Percentiles rank a stretch among this genome's conserved stretches.
These are phyloP conservation scores for Rana temporaria DNA, from an alignment of 2,113 vertebrate genomes.

Conservation along the genomic window DNA sequence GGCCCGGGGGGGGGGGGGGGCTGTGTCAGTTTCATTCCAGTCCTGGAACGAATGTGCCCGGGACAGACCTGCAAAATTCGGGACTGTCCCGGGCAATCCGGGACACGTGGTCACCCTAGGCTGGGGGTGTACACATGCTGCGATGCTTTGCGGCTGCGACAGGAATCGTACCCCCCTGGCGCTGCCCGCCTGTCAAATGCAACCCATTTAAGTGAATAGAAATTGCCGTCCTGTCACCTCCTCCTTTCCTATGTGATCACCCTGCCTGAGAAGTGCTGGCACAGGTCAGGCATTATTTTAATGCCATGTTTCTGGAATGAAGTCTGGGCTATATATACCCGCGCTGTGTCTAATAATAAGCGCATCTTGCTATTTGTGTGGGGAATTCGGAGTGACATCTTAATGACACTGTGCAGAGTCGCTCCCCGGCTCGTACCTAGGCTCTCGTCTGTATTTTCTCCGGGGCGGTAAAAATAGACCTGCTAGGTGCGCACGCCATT, in stretches of 20 bases:
- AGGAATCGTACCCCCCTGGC: too few relatives aligned
- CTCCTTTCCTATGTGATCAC: background rate
- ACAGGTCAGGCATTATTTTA: conserved; percentile 24
- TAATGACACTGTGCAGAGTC: conserved; percentile 27
- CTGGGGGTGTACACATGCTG: too few relatives aligned
- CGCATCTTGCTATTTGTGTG: conserved; percentile 47
- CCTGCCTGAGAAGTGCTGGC: background rate
- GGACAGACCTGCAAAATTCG: too few relatives aligned
- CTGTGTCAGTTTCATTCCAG: too few relatives aligned
- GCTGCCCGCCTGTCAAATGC: too few relatives aligned
- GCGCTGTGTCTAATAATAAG: conserved; percentile 40
- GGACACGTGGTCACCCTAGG: too few relatives aligned
- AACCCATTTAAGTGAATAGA: too few relatives aligned
- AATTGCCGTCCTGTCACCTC: too few relatives aligned
- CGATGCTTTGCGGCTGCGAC: too few relatives aligned
- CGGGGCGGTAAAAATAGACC: background rate
- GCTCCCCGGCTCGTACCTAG: background rate
- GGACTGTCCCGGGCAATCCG: too few relatives aligned
- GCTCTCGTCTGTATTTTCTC: background rate
- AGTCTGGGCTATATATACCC: conserved; percentile 48
- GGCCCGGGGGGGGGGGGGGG: too few relatives aligned
- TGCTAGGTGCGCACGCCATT: background rate
- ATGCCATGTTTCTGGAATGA: conserved; percentile 32
- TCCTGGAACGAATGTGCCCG: too few relatives aligned
- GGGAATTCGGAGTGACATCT: conserved; percentile 36